Evolutionary conservation across 2,797 vertebrate genomes (phyloP), one percentile per base, ranked within the genome.

Genomic region (Margarornis squamiger): DNA sequence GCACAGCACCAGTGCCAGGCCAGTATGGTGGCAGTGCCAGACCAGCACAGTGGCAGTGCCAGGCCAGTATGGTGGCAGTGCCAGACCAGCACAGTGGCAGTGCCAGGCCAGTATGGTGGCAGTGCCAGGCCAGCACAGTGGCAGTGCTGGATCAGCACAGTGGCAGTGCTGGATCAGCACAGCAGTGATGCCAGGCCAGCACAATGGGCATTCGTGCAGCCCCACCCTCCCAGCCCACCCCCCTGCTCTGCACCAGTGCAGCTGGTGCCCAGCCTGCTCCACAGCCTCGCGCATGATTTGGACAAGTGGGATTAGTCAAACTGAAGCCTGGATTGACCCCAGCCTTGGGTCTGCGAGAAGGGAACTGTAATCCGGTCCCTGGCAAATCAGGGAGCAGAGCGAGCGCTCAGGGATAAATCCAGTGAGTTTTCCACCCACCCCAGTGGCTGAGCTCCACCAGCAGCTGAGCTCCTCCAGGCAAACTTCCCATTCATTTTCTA

Each of bases 241-340:
- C 36, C 77, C 13, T n/a, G 32, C 62, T 27, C 34, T 36, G 2
- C 45, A 7, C 1, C 70, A 36, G 55, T 71, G 7, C 0, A 9
- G 70, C 18, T 39, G 18, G 45, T 4, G 21, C 45, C 30, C 80
- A 34, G 73, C 4, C 4, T 2, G 51, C 67, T 27, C 62, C 7
- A 2, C 72, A 36, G 77, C 46, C 51, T 23, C 1, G 0, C 8
- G 41, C 22, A 48, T 90, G 86, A 86, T 85, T 66, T 70, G 83
- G 39, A 14, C 49, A 5, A 41, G 41, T 1, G 21, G 51, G 66
- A 86, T 95, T 87, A 97, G 54, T 32, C 32, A 20, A 70, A 19
- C 17, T 2, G 1, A 84, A 93, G 52, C 83, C 71, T 13, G 30
- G 76, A 88, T 83, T 94, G 93, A 95, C 87, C 94, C 48, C 29